These are phyloP conservation scores for Anguilla japonica DNA, from an alignment of 2,113 vertebrate genomes.

Conservation along the genomic window DNA sequence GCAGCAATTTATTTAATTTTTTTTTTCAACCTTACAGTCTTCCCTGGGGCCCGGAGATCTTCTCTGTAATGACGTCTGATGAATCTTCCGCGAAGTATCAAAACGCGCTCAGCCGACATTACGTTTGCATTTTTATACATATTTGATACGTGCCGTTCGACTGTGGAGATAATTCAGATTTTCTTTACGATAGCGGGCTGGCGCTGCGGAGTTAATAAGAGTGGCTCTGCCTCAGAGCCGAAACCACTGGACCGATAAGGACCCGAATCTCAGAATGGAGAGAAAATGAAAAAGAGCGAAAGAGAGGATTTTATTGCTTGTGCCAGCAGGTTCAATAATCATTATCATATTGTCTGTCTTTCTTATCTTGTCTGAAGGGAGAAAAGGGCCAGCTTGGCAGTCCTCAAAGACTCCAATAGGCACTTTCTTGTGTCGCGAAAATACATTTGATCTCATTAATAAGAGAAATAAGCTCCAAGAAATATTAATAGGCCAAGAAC, in stretches of 20 bases:
- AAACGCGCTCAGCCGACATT: constrained; percentile 6
- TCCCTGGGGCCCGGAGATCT: neutral
- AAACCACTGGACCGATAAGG: constrained; percentile 59
- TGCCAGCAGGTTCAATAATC: constrained; percentile 73
- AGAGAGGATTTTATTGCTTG: constrained; percentile 64
- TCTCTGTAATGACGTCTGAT: neutral
- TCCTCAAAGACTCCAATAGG: constrained; percentile 40
- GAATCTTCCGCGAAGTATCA: constrained; percentile 4
- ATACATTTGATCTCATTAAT: constrained; percentile 54
- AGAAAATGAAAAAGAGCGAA: constrained; percentile 41
- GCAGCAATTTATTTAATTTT: neutral
- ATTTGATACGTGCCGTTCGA: constrained; percentile 27
- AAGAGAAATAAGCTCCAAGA: constrained; percentile 41
- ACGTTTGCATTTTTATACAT: constrained; percentile 28
- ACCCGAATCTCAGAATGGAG: constrained; percentile 44
- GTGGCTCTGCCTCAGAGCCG: constrained; percentile 46
- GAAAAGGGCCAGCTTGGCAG: constrained; percentile 31
- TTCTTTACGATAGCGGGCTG: constrained; percentile 39
- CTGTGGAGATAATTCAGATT: constrained; percentile 39
- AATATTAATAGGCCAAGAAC: constrained; percentile 30
- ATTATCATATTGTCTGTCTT: constrained; percentile 63
- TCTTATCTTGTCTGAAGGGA: constrained; percentile 43
- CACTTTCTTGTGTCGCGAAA: constrained; percentile 34
- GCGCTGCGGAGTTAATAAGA: constrained; percentile 51
- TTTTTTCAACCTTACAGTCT: too few relatives aligned